A percentile compares a stretch with the other conserved stretches of the same genome.
Evolutionary conservation across 2,888 invertebrate genomes (phyloP).

Genomic region (Trichogramma evanescens): DNA sequence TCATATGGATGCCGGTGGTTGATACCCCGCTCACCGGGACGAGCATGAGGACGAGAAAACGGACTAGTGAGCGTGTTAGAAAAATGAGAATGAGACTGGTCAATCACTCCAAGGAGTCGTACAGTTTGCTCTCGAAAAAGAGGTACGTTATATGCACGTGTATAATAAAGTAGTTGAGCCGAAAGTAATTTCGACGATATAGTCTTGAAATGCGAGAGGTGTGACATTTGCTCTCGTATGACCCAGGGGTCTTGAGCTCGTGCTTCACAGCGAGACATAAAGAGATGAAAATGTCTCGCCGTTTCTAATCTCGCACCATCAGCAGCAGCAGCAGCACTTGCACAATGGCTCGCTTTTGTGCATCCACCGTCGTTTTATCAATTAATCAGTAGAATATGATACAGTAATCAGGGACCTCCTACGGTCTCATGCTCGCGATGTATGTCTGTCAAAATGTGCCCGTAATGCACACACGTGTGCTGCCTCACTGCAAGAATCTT

Average conservation of each 20-base stretch:
- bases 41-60: conserved; percentile 38
- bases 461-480: too few relatives aligned
- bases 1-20: conserved; percentile 29
- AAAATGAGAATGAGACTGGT: conserved; percentile 45
- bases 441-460: too few relatives aligned
- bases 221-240: not conserved
- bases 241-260: not conserved
- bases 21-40: conserved; percentile 34
- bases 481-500: too few relatives aligned
- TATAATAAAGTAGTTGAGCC: too few relatives aligned
- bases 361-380: too few relatives aligned
- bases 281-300: not conserved
- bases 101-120: conserved; percentile 45
- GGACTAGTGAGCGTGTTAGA: conserved; percentile 31
- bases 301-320: too few relatives aligned
- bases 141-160: conserved; percentile 30
- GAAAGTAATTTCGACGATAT: too few relatives aligned
- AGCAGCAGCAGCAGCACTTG: too few relatives aligned
- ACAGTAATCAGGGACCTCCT: too few relatives aligned
- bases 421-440: too few relatives aligned
- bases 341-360: too few relatives aligned
- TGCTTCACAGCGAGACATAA: not conserved
- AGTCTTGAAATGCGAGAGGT: not conserved
- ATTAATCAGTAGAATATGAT: too few relatives aligned
- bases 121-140: conserved; percentile 44